These are phyloP conservation scores for Spodoptera litura DNA, from an alignment of 1,140 invertebrate species.

Conservation along the genomic window DNA sequence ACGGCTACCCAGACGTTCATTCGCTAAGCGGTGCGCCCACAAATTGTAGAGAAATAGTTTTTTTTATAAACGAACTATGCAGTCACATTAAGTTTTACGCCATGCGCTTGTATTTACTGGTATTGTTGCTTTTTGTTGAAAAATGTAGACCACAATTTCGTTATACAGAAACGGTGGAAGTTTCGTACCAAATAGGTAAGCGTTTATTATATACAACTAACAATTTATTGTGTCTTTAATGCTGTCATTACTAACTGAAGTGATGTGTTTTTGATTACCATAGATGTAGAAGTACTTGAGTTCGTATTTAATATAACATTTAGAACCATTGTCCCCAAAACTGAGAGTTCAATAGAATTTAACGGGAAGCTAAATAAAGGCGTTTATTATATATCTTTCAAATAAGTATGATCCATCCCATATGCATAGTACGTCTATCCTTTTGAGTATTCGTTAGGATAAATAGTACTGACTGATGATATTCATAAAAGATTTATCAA, in stretches of 20 bases:
- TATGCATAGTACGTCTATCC: too few relatives aligned
- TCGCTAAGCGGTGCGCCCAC: constrained; percentile 44
- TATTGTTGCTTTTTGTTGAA: constrained; percentile 51
- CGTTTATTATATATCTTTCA: too few relatives aligned
- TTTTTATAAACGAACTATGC: constrained; percentile 28
- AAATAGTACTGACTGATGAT: too few relatives aligned
- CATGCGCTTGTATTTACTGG: constrained; percentile 50
- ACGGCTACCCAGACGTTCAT: constrained; percentile 49
- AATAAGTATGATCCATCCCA: too few relatives aligned
- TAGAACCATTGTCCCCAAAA: too few relatives aligned
- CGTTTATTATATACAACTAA: constrained; percentile 5
- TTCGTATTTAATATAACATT: not conserved
- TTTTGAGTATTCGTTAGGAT: too few relatives aligned
- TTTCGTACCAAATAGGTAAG: constrained; percentile 72
- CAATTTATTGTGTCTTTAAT: not conserved
- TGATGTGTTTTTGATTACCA: too few relatives aligned
- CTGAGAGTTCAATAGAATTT: too few relatives aligned
- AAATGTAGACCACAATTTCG: constrained; percentile 59
- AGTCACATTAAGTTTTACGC: constrained; percentile 28
- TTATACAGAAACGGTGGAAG: constrained; percentile 55
- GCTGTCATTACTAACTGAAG: not conserved
- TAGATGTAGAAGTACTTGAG: too few relatives aligned
- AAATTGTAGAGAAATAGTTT: constrained; percentile 35
- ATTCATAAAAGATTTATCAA: too few relatives aligned
- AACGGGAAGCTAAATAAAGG: too few relatives aligned